A percentile compares a stretch with the other conserved stretches of the same genome.
Conservation (phyloP, 2,888 invertebrate genomes). For the Odontomyia ornata region DNA sequence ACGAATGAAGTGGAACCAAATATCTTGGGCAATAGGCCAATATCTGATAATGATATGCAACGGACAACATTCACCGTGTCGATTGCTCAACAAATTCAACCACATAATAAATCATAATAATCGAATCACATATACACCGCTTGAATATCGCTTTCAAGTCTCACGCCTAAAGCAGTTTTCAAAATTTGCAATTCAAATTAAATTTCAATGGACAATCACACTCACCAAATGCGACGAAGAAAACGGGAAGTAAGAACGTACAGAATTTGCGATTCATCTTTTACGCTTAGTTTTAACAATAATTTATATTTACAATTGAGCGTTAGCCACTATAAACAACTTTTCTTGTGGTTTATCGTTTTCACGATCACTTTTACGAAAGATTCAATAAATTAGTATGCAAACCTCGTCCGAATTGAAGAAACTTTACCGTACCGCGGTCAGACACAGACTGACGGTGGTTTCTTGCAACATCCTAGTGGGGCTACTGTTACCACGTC, state of each 20-base stretch:
- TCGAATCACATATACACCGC: background rate
- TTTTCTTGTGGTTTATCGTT: background rate
- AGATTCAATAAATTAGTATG: constrained; percentile 3
- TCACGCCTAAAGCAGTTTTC: background rate
- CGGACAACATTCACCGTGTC: constrained; percentile 14
- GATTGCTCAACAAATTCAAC: constrained; percentile 9
- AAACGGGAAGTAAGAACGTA: constrained; percentile 31
- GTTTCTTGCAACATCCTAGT: constrained; percentile 32
- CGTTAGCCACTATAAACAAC: background rate
- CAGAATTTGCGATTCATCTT: constrained; percentile 37
- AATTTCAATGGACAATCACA: background rate
- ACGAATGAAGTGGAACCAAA: constrained; percentile 22
- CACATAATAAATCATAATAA: constrained; percentile 14
- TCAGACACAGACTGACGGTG: constrained; percentile 40
- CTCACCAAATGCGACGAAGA: constrained; percentile 39
- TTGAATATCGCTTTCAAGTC: background rate
- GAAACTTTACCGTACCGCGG: constrained; percentile 36
- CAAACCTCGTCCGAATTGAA: constrained; percentile 36
- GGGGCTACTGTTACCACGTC: constrained; percentile 28
- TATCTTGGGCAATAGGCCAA: constrained; percentile 21
- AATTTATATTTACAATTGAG: constrained; percentile 22
- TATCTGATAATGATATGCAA: constrained; percentile 4
- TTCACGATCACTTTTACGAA: constrained; percentile 2
- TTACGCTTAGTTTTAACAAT: background rate
- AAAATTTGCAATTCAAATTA: constrained; percentile 11